Evolutionary conservation across 2,797 vertebrate species (phyloP).

Genomic region (Argentina silus): DNA sequence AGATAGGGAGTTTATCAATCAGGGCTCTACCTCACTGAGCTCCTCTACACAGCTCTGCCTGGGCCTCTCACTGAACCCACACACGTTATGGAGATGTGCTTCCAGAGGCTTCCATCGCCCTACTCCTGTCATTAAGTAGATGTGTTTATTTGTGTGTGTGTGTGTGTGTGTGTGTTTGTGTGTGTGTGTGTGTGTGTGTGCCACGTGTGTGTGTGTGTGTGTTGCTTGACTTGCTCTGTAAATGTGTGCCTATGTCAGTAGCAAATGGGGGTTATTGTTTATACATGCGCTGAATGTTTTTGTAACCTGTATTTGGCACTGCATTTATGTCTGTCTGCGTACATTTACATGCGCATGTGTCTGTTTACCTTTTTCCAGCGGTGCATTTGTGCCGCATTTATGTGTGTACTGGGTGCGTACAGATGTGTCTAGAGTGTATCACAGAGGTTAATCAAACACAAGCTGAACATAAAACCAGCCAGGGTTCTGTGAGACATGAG

Average conservation of each 20-base stretch:
- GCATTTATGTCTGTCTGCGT: constrained; percentile 55
- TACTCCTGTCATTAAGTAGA: constrained; percentile 3
- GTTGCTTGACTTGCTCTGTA: background rate
- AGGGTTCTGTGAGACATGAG: constrained; percentile 64
- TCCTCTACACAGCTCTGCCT: constrained; percentile 75
- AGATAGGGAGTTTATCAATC: constrained; percentile 99
- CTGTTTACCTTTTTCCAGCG: constrained; percentile 41
- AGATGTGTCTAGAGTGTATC: constrained; percentile 67
- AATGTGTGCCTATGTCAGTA: constrained; percentile 16
- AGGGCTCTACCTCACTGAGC: constrained; percentile 83
- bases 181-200: constrained; percentile 6
- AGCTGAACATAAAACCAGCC: constrained; percentile 66
- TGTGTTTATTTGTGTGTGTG: background rate
- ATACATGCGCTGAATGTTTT: constrained; percentile 43
- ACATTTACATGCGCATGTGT: constrained; percentile 23
- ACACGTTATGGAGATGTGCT: constrained; percentile 62
- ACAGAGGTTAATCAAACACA: constrained; percentile 72
- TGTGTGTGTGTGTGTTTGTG: constrained; percentile 6
- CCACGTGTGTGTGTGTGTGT: constrained; percentile 12
- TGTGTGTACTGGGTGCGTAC: constrained; percentile 53
- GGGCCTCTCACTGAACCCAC: constrained; percentile 57
- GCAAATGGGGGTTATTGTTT: constrained; percentile 1
- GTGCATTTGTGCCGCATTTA: constrained; percentile 48
- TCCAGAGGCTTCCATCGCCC: constrained; percentile 29
- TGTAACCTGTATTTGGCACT: constrained; percentile 55